Base-by-base conservation (phyloP, 2,888 invertebrate species). In the Dasypogon diadema region DNA sequence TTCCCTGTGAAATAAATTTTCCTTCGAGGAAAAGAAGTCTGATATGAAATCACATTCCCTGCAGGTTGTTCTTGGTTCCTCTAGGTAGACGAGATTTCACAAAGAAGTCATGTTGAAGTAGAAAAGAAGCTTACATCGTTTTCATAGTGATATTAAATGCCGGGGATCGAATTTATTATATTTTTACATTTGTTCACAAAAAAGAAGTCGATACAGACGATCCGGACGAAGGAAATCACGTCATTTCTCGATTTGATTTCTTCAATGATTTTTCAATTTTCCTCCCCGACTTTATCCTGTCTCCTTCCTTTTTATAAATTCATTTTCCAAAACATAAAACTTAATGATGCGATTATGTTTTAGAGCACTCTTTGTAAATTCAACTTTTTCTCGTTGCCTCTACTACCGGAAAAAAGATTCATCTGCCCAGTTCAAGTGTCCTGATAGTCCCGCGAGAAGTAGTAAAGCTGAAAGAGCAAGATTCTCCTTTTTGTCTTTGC, bases 301-400 rank as follows among this genome's bases (percentile, higher is more conserved):
- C 14, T 10, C 16, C 14, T 5, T 58, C 16, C 30, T 30, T 58
- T 46, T 58, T 24, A 58, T 58, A 30, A 58, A 58, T 58, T 58
- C 26, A 58, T 26, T 30, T 58, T 58, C 6, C 30, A 30, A 58
- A 58, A 58, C 58, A 58, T 58, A 58, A 58, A 58, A 58, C 58
- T 58, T 26, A 58, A 58, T 58, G 58, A 58, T 58, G 58, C 30
- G 58, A 58, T 58, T 58, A 58, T 58, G 58, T 58, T 58, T 58
- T 30, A 30, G 16, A 58, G 58, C 16, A 30, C 58, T 58, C 30
- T 58, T 58, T 14, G 34, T 30, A 58, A 58, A 58, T 58, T 58
- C 24, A 58, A 58, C 58, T 58, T 58, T n/a, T 30, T 30, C 58
- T 58, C 58, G 26, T 58, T 58, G 58, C 30, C 26, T 58, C 58